Percentiles rank a stretch among this genome's conserved stretches.
Conservation (phyloP, 2,113 vertebrate species). For the Sula dactylatra region DNA sequence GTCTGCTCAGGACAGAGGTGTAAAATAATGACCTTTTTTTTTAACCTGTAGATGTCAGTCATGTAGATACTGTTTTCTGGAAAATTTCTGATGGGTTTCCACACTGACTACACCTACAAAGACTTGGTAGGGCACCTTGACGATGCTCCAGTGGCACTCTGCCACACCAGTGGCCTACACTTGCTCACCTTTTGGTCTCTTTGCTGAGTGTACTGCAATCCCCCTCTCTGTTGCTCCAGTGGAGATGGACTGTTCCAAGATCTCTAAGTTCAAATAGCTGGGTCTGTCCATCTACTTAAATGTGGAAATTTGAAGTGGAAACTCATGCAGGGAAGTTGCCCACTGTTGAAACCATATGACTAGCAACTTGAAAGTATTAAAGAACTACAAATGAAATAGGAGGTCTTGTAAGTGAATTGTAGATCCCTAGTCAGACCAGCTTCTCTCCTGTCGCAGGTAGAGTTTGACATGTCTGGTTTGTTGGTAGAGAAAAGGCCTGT, state of each 20-base stretch:
- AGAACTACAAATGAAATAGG: neutral
- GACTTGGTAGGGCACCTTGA: neutral
- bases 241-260: neutral
- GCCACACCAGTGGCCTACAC: neutral
- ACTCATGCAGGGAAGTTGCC: neutral
- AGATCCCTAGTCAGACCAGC: neutral
- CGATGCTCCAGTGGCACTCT: neutral
- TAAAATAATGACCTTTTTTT: neutral
- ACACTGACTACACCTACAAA: neutral
- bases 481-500: neutral
- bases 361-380: neutral
- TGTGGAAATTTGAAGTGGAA: neutral
- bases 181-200: neutral
- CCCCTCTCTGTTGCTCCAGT: neutral
- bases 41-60: neutral
- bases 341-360: neutral
- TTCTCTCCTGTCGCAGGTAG: neutral
- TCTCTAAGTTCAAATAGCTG: neutral
- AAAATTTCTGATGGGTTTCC: neutral
- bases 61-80: neutral
- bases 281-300: neutral
- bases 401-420: neutral
- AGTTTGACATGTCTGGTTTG: neutral
- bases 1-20: neutral
- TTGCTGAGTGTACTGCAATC: neutral